Base-by-base conservation (phyloP, 2,113 vertebrate species). In the Ammodytes marinus region DNA sequence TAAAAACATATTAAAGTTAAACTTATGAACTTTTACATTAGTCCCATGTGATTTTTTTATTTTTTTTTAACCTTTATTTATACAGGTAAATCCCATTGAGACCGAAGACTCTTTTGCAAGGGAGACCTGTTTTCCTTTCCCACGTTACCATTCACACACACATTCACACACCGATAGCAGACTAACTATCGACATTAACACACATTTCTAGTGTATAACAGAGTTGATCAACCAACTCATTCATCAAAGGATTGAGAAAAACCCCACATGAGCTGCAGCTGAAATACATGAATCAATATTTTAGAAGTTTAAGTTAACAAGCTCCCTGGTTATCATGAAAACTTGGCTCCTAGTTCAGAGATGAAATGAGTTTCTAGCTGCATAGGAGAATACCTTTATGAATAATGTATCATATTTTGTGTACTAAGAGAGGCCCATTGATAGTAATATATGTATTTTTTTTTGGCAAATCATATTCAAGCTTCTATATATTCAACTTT, bases 181-280 rank as follows among this genome's bases (percentile, higher is more conserved):
- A n/a, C n/a, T n/a, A n/a, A n/a, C n/a, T n/a, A n/a, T n/a, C n/a
- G n/a, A n/a, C n/a, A n/a, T n/a, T n/a, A n/a, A n/a, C n/a, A n/a
- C n/a, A n/a, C n/a, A n/a, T n/a, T 35, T 57, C 53, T 14, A 17
- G 15, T 14, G 77, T 73, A 72, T 35, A 49, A 46, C 59, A 6
- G 54, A 1, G 8, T 27, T 6, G n/a, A 73, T 83, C 60, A 19
- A 60, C 19, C 46, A 57, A 70, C 57, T 65, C 46, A 45, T 70
- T 84, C 37, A 77, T 84, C 52, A 80, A 77, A 78, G 40, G 5
- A 0, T 46, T 57, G 69, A 42, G 45, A 37, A 8, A 13, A 61
- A 40, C 17, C 27, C 45, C 14, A 47, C 61, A 63, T 14, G 19
- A 65, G 6, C 13, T 39, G 19, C 47, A 65, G 69, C 70, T 58